These are phyloP conservation scores for Camelus bactrianus DNA, from an alignment of 2,113 vertebrate species.

Conservation along the genomic window DNA sequence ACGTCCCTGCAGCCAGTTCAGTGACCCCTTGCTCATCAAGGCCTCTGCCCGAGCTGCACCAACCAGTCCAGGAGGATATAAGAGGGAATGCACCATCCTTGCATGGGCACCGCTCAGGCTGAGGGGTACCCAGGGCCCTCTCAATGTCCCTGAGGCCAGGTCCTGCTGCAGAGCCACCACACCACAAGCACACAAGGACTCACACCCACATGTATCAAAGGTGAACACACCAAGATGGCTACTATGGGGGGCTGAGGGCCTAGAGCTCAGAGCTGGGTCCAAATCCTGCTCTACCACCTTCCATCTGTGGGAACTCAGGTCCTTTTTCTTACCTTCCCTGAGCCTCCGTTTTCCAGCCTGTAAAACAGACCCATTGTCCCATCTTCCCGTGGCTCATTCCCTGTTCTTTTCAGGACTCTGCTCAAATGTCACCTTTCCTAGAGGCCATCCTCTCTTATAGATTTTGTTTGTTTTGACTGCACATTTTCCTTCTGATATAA, in stretches of 20 bases:
- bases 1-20: background rate
- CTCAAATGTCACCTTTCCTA: background rate
- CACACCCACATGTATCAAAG: background rate
- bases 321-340: background rate
- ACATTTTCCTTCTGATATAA: background rate
- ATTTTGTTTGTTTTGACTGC: background rate
- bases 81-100: background rate
- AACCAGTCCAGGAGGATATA: background rate
- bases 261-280: background rate
- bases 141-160: background rate
- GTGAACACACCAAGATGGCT: background rate
- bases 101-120: rapidly evolving
- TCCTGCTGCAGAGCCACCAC: background rate
- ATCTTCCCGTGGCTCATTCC: background rate
- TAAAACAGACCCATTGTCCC: background rate
- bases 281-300: background rate
- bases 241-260: background rate
- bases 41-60: background rate
- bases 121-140: background rate
- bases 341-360: background rate
- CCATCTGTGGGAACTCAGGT: background rate
- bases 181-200: background rate
- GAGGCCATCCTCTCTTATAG: background rate
- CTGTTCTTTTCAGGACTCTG: background rate
- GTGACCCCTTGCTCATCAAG: no score